Evolutionary conservation across 2,888 invertebrate genomes (phyloP).

Genomic region (Saturnia japonica): DNA sequence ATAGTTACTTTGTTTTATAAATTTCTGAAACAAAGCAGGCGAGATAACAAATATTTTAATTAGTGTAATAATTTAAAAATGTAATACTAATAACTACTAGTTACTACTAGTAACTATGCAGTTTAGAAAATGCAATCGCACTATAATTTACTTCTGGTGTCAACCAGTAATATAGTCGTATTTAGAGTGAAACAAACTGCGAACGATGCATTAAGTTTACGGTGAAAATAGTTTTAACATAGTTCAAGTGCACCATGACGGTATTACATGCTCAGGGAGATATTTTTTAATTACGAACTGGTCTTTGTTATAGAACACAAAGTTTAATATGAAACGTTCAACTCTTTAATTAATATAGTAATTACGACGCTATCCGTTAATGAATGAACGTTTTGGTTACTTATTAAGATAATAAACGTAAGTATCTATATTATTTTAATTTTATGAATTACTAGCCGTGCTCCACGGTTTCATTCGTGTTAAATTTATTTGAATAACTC

Average conservation of each 20-base stretch:
- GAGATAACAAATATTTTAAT: too few relatives aligned
- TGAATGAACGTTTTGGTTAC: not conserved
- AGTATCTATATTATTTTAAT: not conserved
- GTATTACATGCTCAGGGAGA: not conserved
- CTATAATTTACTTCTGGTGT: not conserved
- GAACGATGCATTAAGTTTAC: conserved; percentile 34
- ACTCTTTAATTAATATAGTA: not conserved
- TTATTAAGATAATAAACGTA: not conserved
- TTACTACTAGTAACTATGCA: not conserved
- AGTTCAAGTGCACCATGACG: conserved; percentile 6
- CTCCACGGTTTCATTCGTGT: too few relatives aligned
- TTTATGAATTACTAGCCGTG: too few relatives aligned
- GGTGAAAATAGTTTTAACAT: conserved; percentile 32
- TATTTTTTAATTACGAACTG: not conserved
- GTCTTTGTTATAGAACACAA: not conserved
- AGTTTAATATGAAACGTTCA: not conserved
- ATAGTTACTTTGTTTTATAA: too few relatives aligned
- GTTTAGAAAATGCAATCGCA: not conserved
- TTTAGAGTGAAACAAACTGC: conserved; percentile 46
- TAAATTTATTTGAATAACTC: too few relatives aligned
- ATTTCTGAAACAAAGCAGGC: too few relatives aligned
- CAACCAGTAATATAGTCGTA: conserved; percentile 18
- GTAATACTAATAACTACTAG: not conserved
- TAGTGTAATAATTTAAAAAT: too few relatives aligned
- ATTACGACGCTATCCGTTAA: not conserved